These are phyloP conservation scores for Plumapathes pennacea DNA, from an alignment of 92 coral and sea anemone species.

Conservation along the genomic window DNA sequence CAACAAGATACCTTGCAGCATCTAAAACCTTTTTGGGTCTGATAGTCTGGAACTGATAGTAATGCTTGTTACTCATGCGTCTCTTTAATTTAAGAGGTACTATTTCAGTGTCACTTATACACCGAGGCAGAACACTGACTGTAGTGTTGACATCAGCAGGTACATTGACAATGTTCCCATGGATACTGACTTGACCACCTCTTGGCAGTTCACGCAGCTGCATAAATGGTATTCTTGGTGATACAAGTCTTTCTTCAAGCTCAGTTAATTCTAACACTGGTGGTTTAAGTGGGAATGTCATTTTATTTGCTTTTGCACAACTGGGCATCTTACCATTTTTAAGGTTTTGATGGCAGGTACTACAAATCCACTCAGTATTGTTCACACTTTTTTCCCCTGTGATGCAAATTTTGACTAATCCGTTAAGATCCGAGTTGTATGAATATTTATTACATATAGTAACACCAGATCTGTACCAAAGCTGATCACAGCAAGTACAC, in stretches of 20 bases:
- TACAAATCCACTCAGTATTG: conserved; percentile 50
- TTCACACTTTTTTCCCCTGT: conserved; percentile 25
- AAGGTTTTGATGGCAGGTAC: conserved; percentile 21
- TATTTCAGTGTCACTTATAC: conserved; percentile 34
- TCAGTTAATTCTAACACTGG: conserved; percentile 30
- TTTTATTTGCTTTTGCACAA: conserved; percentile 43
- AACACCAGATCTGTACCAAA: conserved; percentile 46
- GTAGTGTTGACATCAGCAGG: conserved; percentile 55
- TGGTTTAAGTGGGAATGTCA: conserved; percentile 38
- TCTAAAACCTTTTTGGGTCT: conserved; percentile 50
- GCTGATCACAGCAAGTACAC: conserved; percentile 59
- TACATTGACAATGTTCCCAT: conserved; percentile 52
- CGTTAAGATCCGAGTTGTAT: conserved; percentile 2
- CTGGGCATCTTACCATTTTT: conserved; percentile 24
- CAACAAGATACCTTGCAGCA: conserved; percentile 42
- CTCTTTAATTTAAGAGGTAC: conserved; percentile 51
- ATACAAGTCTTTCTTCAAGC: conserved; percentile 44
- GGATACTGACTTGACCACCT: conserved; percentile 49
- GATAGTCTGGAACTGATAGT: conserved; percentile 43
- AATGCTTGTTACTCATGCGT: conserved; percentile 33
- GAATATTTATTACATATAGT: conserved; percentile 15
- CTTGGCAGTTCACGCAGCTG: conserved; percentile 57
- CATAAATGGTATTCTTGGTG: conserved; percentile 56
- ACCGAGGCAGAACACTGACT: conserved; percentile 36
- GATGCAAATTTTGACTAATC: conserved; percentile 15